Percentiles rank a stretch among this genome's conserved stretches.
Evolutionary conservation across 2,797 vertebrate species (phyloP).

Genomic region (Darevskia nairensis): DNA sequence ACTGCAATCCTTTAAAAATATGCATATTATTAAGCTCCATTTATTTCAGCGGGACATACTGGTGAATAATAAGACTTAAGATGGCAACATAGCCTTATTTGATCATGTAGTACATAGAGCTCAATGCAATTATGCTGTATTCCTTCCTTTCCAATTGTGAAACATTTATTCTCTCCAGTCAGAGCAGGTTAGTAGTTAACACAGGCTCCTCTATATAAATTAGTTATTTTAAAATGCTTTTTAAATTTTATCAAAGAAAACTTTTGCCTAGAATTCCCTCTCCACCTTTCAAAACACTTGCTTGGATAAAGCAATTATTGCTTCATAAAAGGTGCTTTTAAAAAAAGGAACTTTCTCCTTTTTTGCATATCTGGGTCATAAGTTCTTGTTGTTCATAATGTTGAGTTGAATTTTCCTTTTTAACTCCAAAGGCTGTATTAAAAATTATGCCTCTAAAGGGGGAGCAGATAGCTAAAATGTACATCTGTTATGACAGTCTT

Average conservation of each 20-base stretch:
- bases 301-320: not conserved
- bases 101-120: conserved; percentile 54
- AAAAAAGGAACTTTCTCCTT: conserved; percentile 1
- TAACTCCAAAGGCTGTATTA: not conserved
- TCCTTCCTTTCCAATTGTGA: conserved; percentile 44
- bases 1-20: not conserved
- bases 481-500: not conserved
- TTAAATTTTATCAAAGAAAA: conserved; percentile 26
- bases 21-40: not conserved
- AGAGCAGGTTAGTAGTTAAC: conserved; percentile 41
- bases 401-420: not conserved
- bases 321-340: not conserved
- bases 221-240: conserved; percentile 49
- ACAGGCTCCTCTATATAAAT: not conserved
- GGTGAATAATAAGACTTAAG: conserved; percentile 48
- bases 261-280: not conserved
- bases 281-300: conserved; percentile 3
- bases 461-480: conserved; percentile 5
- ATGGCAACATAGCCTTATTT: conserved; percentile 57
- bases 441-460: not conserved
- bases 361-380: conserved; percentile 15
- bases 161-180: conserved; percentile 17
- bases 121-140: conserved; percentile 49
- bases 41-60: not conserved
- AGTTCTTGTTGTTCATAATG: not conserved